Base-by-base conservation (phyloP, 2,797 vertebrate species). In the Bufotes viridis region DNA sequence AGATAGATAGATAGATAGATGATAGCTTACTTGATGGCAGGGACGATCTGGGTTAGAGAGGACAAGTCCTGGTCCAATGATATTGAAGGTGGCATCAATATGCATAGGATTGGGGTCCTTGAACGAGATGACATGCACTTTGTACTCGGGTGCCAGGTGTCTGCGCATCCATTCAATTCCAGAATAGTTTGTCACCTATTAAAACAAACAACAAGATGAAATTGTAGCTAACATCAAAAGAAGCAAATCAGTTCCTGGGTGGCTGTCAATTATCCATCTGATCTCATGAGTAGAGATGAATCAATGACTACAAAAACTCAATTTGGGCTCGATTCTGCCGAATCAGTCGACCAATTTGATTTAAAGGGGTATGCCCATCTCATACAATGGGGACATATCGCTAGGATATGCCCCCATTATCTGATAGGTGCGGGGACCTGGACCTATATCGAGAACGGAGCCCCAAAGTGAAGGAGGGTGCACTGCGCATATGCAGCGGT, bases 61-160 rank as follows among this genome's bases (percentile, higher is more conserved):
- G 84, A 99, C 98, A 84, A 99, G 95, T 22, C 98, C 98, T 0
- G 98, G 98, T 10, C 98, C 98, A n/a, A 99, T 99, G 91, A 99
- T 99, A 92, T 99, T 99, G 90, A 99, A 99, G 24, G 98, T 99
- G 84, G 98, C 98, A 82, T 99, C 98, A 2, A 99, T 99, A 90
- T 99, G 98, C 98, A 99, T 99, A 4, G 98, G 98, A 89, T 99
- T 99, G 0, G 98, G 98, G 88, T 99, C 98, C 92, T 96, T 97
- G 91, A 99, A 99, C 17, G 98, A 98, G 91, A 99, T 94, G 63
- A 96, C 93, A 82, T 99, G 98, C 55, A 99, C 93, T 88, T 97
- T 97, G 57, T 99, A 99, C 17, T 97, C 96, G 10, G 98, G 98
- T n/a, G 96, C 96, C 70, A 99, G 97, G 91, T 99, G 98, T 17